A percentile compares a stretch with the other conserved stretches of the same genome.
phyloP scores from a whole-genome alignment of 2,888 invertebrate genomes.

The Harpalus rufipes region DNA sequence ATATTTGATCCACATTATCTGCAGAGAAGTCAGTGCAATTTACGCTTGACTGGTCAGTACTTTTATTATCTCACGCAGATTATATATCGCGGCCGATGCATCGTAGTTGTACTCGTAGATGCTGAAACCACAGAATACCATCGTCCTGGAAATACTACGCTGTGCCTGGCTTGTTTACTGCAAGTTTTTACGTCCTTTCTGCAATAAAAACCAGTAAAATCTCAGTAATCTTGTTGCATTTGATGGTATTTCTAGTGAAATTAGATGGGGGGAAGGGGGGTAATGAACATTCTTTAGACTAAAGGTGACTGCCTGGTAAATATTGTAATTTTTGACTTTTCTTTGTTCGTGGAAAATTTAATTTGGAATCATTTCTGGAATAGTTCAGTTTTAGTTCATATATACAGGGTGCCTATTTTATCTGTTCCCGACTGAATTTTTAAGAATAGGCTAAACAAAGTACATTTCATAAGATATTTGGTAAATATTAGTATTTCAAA shows the following conservation, averaged over 20 bases:
- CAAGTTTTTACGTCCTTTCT: conserved; percentile 2
- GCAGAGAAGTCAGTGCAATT: conserved; percentile 26
- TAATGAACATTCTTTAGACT: neutral
- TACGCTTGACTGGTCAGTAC: conserved; percentile 9
- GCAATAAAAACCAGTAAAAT: neutral
- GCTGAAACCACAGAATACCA: conserved; percentile 51
- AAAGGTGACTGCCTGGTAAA: neutral
- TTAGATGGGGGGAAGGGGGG: neutral
- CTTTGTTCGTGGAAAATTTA: neutral
- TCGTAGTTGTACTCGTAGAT: conserved; percentile 35
- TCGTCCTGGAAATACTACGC: conserved; percentile 14
- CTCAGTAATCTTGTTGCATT: neutral
- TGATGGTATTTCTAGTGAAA: neutral
- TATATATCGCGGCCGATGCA: conserved; percentile 23
- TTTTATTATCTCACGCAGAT: conserved; percentile 50
- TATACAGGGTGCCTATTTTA: too few species aligned
- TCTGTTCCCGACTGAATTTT: too few species aligned
- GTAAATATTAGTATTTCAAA: too few species aligned
- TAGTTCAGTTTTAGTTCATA: neutral
- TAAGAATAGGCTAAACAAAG: too few species aligned
- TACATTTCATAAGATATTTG: too few species aligned
- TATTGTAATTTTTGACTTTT: neutral
- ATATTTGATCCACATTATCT: conserved; percentile 42
- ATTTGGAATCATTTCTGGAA: neutral
- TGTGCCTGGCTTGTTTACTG: neutral